A percentile compares a stretch with the other conserved stretches of the same genome.
Evolutionary conservation across 2,113 vertebrate genomes (phyloP).

Genomic region (Chrysochloris asiatica): DNA sequence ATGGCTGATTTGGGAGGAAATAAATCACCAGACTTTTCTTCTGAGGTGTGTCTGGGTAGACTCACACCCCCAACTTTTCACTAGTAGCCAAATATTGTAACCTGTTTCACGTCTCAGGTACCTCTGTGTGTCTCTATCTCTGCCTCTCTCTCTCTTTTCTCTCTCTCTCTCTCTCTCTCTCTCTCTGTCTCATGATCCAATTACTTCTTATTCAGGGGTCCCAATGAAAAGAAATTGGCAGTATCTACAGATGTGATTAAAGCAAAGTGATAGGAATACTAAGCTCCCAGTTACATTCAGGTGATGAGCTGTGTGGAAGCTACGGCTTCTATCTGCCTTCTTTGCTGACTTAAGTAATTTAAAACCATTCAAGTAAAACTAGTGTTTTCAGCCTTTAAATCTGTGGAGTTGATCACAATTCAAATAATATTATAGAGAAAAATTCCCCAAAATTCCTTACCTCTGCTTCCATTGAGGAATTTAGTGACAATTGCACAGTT

Average conservation of each 20-base stretch:
- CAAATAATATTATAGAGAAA: slow-evolving; percentile 4
- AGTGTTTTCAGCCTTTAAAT: slow-evolving; percentile 50
- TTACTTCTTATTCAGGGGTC: slow-evolving; percentile 16
- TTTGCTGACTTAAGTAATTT: slow-evolving; percentile 65
- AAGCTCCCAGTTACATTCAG: neutral
- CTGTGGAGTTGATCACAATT: slow-evolving; percentile 14
- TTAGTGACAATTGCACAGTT: neutral
- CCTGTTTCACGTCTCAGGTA: neutral
- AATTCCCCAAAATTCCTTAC: neutral
- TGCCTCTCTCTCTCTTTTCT: neutral
- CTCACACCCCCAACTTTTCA: neutral
- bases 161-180: neutral
- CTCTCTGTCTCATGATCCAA: neutral
- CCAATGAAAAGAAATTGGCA: slow-evolving; percentile 31
- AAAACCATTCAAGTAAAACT: slow-evolving; percentile 56
- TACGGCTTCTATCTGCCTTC: slow-evolving; percentile 55
- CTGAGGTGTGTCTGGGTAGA: neutral
- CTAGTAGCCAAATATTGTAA: neutral
- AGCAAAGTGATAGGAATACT: neutral
- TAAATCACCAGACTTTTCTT: neutral
- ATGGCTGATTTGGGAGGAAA: neutral
- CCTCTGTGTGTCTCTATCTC: neutral
- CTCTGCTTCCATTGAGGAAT: neutral
- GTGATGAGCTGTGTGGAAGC: slow-evolving; percentile 13
- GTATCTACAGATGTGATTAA: slow-evolving; percentile 38